Conservation (phyloP, 1,140 invertebrate genomes). For the Batillaria attramentaria region DNA sequence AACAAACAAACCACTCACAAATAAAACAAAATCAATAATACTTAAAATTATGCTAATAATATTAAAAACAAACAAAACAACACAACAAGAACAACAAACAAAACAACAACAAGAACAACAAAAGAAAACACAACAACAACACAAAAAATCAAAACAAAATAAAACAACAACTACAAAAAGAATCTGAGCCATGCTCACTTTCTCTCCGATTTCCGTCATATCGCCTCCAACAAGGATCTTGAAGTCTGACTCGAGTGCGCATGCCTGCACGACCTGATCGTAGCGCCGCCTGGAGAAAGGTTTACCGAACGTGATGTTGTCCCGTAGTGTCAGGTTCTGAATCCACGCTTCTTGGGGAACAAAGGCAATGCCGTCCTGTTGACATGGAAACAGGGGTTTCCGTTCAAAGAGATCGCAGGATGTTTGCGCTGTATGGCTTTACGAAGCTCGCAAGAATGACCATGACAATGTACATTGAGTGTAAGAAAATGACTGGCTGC, state of each 20-base stretch:
- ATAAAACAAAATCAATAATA: too few relatives aligned
- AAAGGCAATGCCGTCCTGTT: slow-evolving; percentile 75
- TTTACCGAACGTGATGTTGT: slow-evolving; percentile 86
- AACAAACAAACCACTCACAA: too few relatives aligned
- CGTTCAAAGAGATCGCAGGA: slow-evolving; percentile 78
- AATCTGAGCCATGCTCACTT: too few relatives aligned
- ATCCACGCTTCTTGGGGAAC: slow-evolving; percentile 89
- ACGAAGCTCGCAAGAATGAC: too few relatives aligned
- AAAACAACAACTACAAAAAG: too few relatives aligned
- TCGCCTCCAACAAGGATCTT: slow-evolving; percentile 79
- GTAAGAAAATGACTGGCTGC: too few relatives aligned
- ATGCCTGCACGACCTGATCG: slow-evolving; percentile 73
- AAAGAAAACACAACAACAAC: too few relatives aligned
- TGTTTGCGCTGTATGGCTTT: too few relatives aligned
- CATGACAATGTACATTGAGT: too few relatives aligned
- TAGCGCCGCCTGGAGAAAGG: slow-evolving; percentile 73
- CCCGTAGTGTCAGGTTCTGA: slow-evolving; percentile 82
- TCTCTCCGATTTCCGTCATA: slow-evolving; percentile 75
- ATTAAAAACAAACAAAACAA: neutral
- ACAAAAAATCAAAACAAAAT: neutral
- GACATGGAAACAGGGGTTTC: slow-evolving; percentile 28
- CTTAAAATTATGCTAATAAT: too few relatives aligned
- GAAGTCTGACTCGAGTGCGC: slow-evolving; percentile 79
- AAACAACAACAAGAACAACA: too few relatives aligned
- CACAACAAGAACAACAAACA: neutral